Evolutionary conservation across 92 coral and sea anemone genomes (phyloP), one percentile per base, ranked within the genome.

Genomic region (Siderastrea radians): DNA sequence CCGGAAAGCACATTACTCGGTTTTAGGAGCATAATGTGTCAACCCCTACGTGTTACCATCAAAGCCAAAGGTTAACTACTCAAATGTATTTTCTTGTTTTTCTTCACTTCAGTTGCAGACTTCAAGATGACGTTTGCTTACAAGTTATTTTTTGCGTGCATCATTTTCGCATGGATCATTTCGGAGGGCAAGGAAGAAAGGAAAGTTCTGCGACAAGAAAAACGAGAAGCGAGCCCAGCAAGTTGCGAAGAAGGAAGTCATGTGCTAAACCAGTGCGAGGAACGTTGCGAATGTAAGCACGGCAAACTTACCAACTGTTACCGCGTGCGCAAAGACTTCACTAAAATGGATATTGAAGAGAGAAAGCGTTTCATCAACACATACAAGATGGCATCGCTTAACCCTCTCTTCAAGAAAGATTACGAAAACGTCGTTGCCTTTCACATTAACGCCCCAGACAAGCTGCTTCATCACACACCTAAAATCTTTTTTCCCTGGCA

Each of bases 401-500:
- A 68, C 6, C 65, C 85, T 15, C 4, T 2, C 4, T 68, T 68
- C 54, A 67, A 54, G 43, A 44, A 16, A 44, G 76, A 54, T 45
- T 81, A 67, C 62, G 45, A 44, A 68, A 81, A 38, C 38, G 1
- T 81, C 7, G 77, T 81, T n/a, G 76, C 85, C 14, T 10, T 7
- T 7, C 85, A 81, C 7, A 68, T 47, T 16, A 44, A 68, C 13
- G 16, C 85, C 3, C 66, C 85, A 15, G 16, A 68, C 55, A 47
- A 70, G 1, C 81, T 84, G 1, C 93, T 90, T 11, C 93, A 90
- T 50, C 55, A 84, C 63, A 90, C 87, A 48, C 81, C 76, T 51
- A 53, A 58, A 48, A 90, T 90, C 13, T 90, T 90, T 63, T 63
- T 90, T 2, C 93, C 93, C 6, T 90, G 93, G 90, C 93, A 90